Conservation (phyloP, 2,797 vertebrate species). For the Argyrosomus regius region DNA sequence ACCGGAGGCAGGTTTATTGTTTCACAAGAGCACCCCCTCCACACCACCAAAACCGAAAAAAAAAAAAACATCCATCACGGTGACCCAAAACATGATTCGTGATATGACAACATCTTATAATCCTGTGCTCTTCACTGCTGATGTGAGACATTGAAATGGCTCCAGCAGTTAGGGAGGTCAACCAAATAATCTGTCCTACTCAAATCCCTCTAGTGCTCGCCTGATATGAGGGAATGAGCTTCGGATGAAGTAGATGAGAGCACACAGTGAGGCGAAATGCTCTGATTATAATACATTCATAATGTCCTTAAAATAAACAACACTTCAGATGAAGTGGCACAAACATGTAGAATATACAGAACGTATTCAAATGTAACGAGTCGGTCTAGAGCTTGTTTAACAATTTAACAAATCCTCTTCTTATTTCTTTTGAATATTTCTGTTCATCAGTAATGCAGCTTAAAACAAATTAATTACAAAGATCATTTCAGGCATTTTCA, state of each 20-base stretch:
- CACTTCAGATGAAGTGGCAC: neutral
- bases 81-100: slow-evolving; percentile 49
- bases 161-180: slow-evolving; percentile 53
- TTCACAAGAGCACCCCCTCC: slow-evolving; percentile 22
- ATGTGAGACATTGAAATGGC: slow-evolving; percentile 48
- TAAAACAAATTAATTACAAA: neutral
- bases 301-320: slow-evolving; percentile 2
- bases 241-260: slow-evolving; percentile 48
- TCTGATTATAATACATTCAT: neutral
- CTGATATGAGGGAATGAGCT: slow-evolving; percentile 44
- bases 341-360: too few relatives aligned
- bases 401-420: neutral
- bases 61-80: slow-evolving; percentile 44
- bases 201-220: slow-evolving; percentile 47
- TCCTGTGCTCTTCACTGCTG: slow-evolving; percentile 49
- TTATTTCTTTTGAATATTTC: neutral
- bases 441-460: neutral
- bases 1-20: slow-evolving; percentile 53
- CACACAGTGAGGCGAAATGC: neutral
- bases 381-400: neutral
- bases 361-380: neutral
- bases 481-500: neutral
- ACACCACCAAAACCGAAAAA: slow-evolving; percentile 1
- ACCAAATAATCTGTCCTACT: slow-evolving; percentile 68
- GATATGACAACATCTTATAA: slow-evolving; percentile 66